Percentiles rank a stretch among this genome's conserved stretches.
phyloP scores from a whole-genome alignment of 1,140 invertebrate genomes.

The silkworm (Bombyx mori) region ASM3026992v2 NC_085109.1:7415501-7416000 shows the following conservation, averaged over 20 bases:
- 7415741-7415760: not conserved
- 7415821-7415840: not conserved
- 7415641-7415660: constrained; percentile 5
- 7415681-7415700: constrained; percentile 3
- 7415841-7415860: not conserved
- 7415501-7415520: too few species aligned
- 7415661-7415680: not conserved
- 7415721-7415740: constrained; percentile 3
- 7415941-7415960: too few species aligned
- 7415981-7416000: too few species aligned
- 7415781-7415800: not conserved
- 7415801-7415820: not conserved
- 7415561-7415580: too few species aligned
- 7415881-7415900: too few species aligned
- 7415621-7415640: constrained; percentile 6
- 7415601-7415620: constrained; percentile 1
- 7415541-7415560: too few species aligned
- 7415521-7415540: too few species aligned
- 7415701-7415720: constrained; percentile 2
- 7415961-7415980: too few species aligned
- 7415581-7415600: not conserved
- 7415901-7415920: too few species aligned
- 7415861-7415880: too few species aligned
- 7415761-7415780: not conserved
- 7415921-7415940: too few species aligned